Evolutionary conservation across 2,888 invertebrate species (phyloP), one percentile per base, ranked within the genome.

Genomic region (Agrypnus murinus): DNA sequence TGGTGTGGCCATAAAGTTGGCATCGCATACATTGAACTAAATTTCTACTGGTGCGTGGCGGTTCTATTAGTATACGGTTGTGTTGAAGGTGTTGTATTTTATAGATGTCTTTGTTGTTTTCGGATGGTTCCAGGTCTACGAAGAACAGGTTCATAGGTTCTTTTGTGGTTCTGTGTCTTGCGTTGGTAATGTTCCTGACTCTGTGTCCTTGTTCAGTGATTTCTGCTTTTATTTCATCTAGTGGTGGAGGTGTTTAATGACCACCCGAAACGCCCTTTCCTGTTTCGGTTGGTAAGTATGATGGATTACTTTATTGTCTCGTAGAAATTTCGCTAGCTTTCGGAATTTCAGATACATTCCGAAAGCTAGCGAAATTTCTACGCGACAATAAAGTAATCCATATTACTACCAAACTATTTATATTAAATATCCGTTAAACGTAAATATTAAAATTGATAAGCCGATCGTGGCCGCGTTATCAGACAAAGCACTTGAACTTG

Each of bases 1-100:
- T 71, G 7, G 72, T 68, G 58, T 75, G 75, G n/a, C 74, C 75
- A 38, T 74, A 74, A 38, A 48, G 19, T 58, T 75, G 74, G 40
- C 74, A 75, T 53, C 70, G 43, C 31, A 31, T 62, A 45, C 73
- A 71, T 59, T 74, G 75, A 14, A 62, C 55, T n/a, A 74, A 63
- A 17, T 50, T 65, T 2, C 12, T 34, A 34, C 43, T 68, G 15
- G 36, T 55, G 55, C 50, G 38, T 45, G 71, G 66, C 12, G 71
- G 62, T 55, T 71, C 71, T 48, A 69, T 60, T 50, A 36, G 9
- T 31, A 69, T 65, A 38, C 50, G 12, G 6, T 31, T 55, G 63
- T 57, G 14, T 38, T 46, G 48, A 36, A 64, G 48, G 40, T 63
- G 53, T 46, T 46, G 53, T 53, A n/a, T n/a, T n/a, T n/a, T n/a